Percentiles rank a stretch among this genome's conserved stretches.
These are phyloP conservation scores for Tetragonula clypearis DNA, from an alignment of 1,140 invertebrate genomes.

Conservation along the genomic window DNA sequence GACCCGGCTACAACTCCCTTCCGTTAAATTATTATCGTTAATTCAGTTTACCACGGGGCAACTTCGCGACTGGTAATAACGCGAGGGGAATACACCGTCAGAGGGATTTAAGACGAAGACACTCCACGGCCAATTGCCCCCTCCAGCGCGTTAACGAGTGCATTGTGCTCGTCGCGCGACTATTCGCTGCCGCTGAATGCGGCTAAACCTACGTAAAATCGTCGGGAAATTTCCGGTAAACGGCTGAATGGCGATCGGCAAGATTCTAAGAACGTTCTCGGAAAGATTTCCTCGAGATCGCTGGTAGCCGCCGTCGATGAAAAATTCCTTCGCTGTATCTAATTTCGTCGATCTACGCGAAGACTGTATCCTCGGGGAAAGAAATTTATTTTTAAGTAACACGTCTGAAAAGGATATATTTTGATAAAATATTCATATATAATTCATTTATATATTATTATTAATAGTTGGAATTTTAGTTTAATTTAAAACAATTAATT, in stretches of 20 bases:
- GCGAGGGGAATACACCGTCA: not conserved
- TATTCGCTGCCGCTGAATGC: not conserved
- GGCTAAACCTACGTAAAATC: not conserved
- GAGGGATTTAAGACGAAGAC: constrained; percentile 12
- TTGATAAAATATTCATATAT: no score
- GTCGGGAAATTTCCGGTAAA: not conserved
- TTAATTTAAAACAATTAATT: no score
- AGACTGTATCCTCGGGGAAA: no score
- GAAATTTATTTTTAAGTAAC: no score
- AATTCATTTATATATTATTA: no score
- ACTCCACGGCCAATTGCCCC: not conserved
- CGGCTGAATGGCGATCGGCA: not conserved
- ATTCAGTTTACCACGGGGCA: constrained; percentile 36
- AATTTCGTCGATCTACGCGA: no score
- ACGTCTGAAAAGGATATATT: no score
- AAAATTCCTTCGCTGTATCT: not conserved
- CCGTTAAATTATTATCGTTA: constrained; percentile 48
- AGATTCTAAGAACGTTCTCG: no score
- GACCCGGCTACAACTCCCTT: not conserved
- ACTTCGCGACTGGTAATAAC: constrained; percentile 25
- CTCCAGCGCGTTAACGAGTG: constrained; percentile 36
- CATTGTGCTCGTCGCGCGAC: not conserved
- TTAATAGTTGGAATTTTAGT: no score
- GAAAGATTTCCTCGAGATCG: not conserved
- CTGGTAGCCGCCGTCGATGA: not conserved